Evolutionary conservation across 2,888 invertebrate genomes (phyloP).

Genomic region (Acronicta aceris): DNA sequence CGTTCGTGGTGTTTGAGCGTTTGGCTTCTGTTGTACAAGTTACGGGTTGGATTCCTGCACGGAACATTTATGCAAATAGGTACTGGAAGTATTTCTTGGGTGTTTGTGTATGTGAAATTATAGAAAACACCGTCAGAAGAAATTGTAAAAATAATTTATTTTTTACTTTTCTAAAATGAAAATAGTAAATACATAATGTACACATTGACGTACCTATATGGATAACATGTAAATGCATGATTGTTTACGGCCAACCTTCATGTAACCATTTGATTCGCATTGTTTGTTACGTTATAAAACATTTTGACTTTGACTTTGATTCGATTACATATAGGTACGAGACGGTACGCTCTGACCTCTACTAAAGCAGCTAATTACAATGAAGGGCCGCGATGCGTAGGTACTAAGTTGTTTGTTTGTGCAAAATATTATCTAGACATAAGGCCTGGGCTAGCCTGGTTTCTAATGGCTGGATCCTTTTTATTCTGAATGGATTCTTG

Average conservation of each 20-base stretch:
- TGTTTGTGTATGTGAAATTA: too few species aligned
- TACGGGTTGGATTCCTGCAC: too few species aligned
- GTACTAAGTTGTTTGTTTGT: slow-evolving; percentile 16
- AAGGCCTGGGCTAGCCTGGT: too few species aligned
- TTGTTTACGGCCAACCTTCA: slow-evolving; percentile 37
- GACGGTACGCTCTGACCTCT: slow-evolving; percentile 39
- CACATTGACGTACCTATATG: slow-evolving; percentile 1
- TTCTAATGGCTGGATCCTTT: too few species aligned
- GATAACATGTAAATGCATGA: slow-evolving; percentile 10
- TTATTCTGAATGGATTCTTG: too few species aligned
- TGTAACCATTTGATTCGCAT: slow-evolving; percentile 45
- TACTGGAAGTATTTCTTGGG: too few species aligned
- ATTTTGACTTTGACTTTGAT: too few species aligned
- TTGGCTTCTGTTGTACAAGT: too few species aligned
- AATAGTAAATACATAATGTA: background rate
- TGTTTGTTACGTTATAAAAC: slow-evolving; percentile 14
- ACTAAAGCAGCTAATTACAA: slow-evolving; percentile 38
- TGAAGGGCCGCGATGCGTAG: slow-evolving; percentile 41
- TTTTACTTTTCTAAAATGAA: background rate
- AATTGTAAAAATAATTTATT: too few species aligned
- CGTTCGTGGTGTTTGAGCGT: too few species aligned
- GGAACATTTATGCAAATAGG: too few species aligned
- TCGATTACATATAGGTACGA: slow-evolving; percentile 35
- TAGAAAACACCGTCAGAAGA: too few species aligned
- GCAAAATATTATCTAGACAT: slow-evolving; percentile 28